These are phyloP conservation scores for Cotesia chilonis DNA, from an alignment of 1,140 invertebrate genomes.

Conservation along the genomic window DNA sequence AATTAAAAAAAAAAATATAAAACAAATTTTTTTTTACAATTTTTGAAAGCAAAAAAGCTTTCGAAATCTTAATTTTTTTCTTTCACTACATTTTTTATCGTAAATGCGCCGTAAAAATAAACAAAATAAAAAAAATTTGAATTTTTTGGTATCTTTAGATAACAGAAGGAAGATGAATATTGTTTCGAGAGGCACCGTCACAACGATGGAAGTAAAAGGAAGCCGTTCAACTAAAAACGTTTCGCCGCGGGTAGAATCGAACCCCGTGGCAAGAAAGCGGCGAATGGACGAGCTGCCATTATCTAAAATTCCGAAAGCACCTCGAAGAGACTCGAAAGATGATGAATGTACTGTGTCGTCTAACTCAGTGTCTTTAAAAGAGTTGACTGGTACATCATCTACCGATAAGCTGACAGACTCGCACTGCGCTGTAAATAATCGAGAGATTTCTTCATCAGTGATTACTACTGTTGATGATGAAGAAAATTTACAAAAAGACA, in stretches of 20 bases:
- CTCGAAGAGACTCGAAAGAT: constrained; percentile 37
- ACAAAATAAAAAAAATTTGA: background rate
- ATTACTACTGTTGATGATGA: background rate
- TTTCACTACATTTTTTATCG: too few relatives aligned
- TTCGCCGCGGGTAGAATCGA: constrained; percentile 48
- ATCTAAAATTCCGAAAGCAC: constrained; percentile 48
- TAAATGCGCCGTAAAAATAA: too few relatives aligned
- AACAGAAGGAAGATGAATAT: constrained; percentile 52
- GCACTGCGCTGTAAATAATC: too few relatives aligned
- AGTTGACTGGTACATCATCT: too few relatives aligned
- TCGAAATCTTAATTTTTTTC: too few relatives aligned
- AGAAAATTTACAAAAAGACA: background rate
- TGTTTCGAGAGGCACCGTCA: constrained; percentile 58
- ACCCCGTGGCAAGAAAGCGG: constrained; percentile 50
- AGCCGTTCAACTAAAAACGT: constrained; percentile 22
- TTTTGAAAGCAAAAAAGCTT: too few relatives aligned
- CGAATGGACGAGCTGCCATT: constrained; percentile 46
- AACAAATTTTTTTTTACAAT: background rate
- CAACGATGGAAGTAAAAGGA: constrained; percentile 43
- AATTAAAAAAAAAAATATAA: too few relatives aligned
- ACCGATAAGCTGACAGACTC: too few relatives aligned
- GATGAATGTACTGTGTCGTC: background rate
- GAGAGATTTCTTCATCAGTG: too few relatives aligned
- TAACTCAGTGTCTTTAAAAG: too few relatives aligned
- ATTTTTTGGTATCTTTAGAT: constrained; percentile 19